These are phyloP conservation scores for Temnopleurus reevesii DNA, from an alignment of 53 echinoderm and acorn worm species.

Conservation along the genomic window DNA sequence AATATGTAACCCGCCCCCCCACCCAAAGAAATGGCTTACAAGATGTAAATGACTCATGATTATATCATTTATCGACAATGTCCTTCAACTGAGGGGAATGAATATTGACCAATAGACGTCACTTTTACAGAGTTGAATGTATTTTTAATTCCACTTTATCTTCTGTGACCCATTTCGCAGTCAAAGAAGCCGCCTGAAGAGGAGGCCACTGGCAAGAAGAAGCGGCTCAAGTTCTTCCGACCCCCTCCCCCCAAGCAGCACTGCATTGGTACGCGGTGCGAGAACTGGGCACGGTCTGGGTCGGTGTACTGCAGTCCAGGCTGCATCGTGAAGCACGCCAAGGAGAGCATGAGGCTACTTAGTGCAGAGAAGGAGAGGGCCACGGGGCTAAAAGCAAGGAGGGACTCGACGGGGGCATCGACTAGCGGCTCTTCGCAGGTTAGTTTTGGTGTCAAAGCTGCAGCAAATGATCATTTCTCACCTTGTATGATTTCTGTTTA, in stretches of 20 bases:
- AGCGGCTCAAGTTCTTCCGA: conserved; percentile 69
- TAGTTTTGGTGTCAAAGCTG: too few relatives aligned
- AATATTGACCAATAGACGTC: too few relatives aligned
- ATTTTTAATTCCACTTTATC: not conserved
- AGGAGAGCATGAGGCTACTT: conserved; percentile 78
- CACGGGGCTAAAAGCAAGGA: conserved; percentile 63
- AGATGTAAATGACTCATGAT: too few relatives aligned
- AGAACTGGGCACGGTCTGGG: conserved; percentile 72
- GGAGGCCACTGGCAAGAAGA: conserved; percentile 59
- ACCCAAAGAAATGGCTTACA: too few relatives aligned
- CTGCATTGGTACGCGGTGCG: conserved; percentile 83
- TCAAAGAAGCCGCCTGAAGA: conserved; percentile 5
- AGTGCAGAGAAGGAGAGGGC: conserved; percentile 83
- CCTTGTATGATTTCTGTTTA: too few relatives aligned
- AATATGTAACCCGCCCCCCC: too few relatives aligned
- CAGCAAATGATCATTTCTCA: too few relatives aligned
- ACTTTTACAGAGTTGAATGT: not conserved
- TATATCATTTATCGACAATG: too few relatives aligned
- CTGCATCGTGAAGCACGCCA: conserved; percentile 89
- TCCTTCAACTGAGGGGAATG: too few relatives aligned
- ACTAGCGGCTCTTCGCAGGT: not conserved
- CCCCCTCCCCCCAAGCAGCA: conserved; percentile 85
- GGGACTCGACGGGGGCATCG: conserved; percentile 65
- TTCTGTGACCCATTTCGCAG: not conserved
- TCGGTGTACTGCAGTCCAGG: conserved; percentile 90